Percentiles rank a stretch among this genome's conserved stretches.
Evolutionary conservation across 1,140 invertebrate species (phyloP).

Genomic region (Aradophagus sp.): DNA sequence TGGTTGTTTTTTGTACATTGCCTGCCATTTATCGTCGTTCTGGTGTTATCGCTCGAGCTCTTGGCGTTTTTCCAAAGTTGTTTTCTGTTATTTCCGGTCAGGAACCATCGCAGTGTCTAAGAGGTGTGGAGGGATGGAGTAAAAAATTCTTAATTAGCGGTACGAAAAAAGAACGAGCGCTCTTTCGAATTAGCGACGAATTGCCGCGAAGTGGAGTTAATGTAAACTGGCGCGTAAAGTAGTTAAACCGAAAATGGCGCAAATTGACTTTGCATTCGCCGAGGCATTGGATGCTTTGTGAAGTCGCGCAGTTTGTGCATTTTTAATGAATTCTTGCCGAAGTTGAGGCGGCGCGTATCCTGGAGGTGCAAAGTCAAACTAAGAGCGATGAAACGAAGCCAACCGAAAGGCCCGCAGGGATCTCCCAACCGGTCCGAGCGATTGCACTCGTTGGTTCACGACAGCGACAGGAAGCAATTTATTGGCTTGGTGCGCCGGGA

Average conservation of each 20-base stretch:
- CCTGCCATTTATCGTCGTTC: too few relatives aligned
- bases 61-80: slow-evolving; percentile 3
- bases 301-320: slow-evolving; percentile 43
- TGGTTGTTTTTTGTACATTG: too few relatives aligned
- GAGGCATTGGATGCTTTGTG: slow-evolving; percentile 41
- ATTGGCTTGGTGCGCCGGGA: slow-evolving; percentile 63
- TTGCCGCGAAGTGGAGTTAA: slow-evolving; percentile 41
- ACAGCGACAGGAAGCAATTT: slow-evolving; percentile 67
- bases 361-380: slow-evolving; percentile 58
- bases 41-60: background rate
- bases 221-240: slow-evolving; percentile 43
- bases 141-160: slow-evolving; percentile 30
- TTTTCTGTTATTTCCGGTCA: slow-evolving; percentile 18
- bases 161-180: slow-evolving; percentile 9
- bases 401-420: slow-evolving; percentile 58
- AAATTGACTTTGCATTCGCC: slow-evolving; percentile 46
- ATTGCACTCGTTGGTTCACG: slow-evolving; percentile 60
- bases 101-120: slow-evolving; percentile 4
- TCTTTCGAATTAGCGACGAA: slow-evolving; percentile 26
- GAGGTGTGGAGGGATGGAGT: too few relatives aligned
- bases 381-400: slow-evolving; percentile 59
- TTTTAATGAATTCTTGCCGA: slow-evolving; percentile 56
- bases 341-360: slow-evolving; percentile 43
- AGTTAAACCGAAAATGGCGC: slow-evolving; percentile 50
- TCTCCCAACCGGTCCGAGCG: slow-evolving; percentile 59